Evolutionary conservation across 2,888 invertebrate species (phyloP), one percentile per base, ranked within the genome.

Genomic region (Alsophila aescularia): DNA sequence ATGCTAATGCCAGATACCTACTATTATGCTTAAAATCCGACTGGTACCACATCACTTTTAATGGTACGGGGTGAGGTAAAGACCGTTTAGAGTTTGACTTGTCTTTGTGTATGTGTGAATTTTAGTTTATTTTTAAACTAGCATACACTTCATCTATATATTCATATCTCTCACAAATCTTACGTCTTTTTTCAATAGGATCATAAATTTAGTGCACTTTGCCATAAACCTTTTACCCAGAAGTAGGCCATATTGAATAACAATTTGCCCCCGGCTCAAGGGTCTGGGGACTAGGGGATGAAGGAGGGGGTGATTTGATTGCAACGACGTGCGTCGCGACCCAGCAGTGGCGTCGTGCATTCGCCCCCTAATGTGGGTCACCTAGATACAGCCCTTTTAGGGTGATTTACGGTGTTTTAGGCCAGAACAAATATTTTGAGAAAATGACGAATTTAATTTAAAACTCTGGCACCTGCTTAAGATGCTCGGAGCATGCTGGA

Each of bases 271-370:
- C 18, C 7, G 41, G 14, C 27, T 12, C 43, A 43, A 56, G 52
- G 39, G 15, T 18, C 7, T 34, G 21, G 41, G 40, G 44, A 41
- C 36, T 37, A 10, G 47, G 48, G 51, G 41, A 45, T 58, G 70
- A 68, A 70, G 73, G 73, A 64, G 75, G 76, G 72, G 66, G 62
- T 72, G 72, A 80, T 84, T 79, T 83, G 82, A 85, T 84, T 87
- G 88, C 87, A 87, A 71, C 77, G 73, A 75, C 80, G 77, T 85
- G 85, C 84, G 83, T 59, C 83, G 75, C 67, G 66, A 9, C 14
- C 10, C 29, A 16, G 31, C n/a, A 2, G 29, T 69, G 82, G 86
- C 82, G 79, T 64, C 24, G 35, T 55, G 55, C 55, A 50, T 15
- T 50, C 50, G 42, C 13, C 41, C 44, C 43, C 13, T 34, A 57